Evolutionary conservation across 2,113 vertebrate species (phyloP).

Genomic region (Argyrosomus japonicus): DNA sequence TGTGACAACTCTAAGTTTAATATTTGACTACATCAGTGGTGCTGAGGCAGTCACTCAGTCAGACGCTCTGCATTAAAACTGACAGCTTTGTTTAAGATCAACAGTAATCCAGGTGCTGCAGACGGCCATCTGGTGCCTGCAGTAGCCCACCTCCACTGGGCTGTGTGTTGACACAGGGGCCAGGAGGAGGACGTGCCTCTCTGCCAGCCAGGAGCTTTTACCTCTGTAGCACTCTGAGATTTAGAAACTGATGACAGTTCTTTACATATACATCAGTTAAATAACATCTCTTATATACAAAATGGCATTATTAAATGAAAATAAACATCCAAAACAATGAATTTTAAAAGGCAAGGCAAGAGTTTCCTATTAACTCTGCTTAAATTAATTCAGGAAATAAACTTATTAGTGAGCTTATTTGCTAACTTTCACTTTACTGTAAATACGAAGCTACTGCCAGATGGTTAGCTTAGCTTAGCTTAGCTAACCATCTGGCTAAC

Average conservation of each 20-base stretch:
- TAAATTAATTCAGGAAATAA: too few species aligned
- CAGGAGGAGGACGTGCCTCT: neutral
- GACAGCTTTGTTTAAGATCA: slow-evolving; percentile 76
- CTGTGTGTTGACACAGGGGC: slow-evolving; percentile 61
- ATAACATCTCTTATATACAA: neutral
- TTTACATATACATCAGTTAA: neutral
- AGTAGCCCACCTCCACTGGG: slow-evolving; percentile 45
- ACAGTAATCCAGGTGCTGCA: slow-evolving; percentile 65
- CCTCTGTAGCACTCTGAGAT: slow-evolving; percentile 1
- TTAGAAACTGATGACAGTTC: neutral
- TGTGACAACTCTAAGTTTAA: slow-evolving; percentile 54
- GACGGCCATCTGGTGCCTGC: slow-evolving; percentile 63
- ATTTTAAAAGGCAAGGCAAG: too few species aligned
- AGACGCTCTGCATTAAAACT: slow-evolving; percentile 54
- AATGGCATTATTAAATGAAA: neutral
- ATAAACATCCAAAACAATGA: neutral
- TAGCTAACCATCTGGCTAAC: too few species aligned
- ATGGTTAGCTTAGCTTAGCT: too few species aligned
- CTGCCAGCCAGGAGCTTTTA: slow-evolving; percentile 29
- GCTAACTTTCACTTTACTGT: too few species aligned
- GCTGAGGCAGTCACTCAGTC: slow-evolving; percentile 46
- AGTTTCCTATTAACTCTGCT: too few species aligned
- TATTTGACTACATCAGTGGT: slow-evolving; percentile 73
- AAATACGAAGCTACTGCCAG: too few species aligned
- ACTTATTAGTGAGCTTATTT: too few species aligned